phyloP scores from a whole-genome alignment of 2,888 invertebrate genomes.

The Aelia acuminata region DNA sequence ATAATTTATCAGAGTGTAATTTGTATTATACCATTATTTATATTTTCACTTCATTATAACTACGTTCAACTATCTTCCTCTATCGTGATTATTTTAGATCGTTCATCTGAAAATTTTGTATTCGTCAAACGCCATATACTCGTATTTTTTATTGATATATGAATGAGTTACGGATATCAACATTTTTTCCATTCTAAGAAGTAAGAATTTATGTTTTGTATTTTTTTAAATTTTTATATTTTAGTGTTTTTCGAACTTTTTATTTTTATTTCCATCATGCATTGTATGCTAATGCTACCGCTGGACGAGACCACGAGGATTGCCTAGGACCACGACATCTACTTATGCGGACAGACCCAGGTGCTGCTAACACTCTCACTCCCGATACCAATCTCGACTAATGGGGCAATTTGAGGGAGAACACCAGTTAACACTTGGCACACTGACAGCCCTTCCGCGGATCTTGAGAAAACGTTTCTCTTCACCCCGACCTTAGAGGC shows the following conservation, averaged over 20 bases:
- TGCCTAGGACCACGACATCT: neutral
- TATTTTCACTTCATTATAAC: no score
- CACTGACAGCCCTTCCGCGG: neutral
- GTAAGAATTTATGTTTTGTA: no score
- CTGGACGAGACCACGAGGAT: neutral
- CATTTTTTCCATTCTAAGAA: neutral
- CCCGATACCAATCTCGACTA: slow-evolving; percentile 45
- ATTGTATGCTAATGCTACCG: neutral
- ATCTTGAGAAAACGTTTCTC: slow-evolving; percentile 13
- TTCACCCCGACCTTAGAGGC: neutral
- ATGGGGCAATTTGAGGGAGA: slow-evolving; percentile 35
- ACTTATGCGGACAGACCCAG: slow-evolving; percentile 31
- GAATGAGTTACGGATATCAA: neutral
- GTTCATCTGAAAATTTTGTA: no score
- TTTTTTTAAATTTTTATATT: no score
- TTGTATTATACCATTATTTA: no score
- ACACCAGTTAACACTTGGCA: slow-evolving; percentile 48
- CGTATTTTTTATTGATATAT: no score
- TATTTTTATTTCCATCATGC: neutral
- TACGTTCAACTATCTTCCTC: no score
- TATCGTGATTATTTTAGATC: no score
- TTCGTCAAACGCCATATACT: no score
- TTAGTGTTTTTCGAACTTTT: neutral
- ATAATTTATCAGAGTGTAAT: no score
- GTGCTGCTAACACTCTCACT: slow-evolving; percentile 6